Evolutionary conservation across 2,797 vertebrate genomes (phyloP).

Genomic region (Mastacembelus armatus): DNA sequence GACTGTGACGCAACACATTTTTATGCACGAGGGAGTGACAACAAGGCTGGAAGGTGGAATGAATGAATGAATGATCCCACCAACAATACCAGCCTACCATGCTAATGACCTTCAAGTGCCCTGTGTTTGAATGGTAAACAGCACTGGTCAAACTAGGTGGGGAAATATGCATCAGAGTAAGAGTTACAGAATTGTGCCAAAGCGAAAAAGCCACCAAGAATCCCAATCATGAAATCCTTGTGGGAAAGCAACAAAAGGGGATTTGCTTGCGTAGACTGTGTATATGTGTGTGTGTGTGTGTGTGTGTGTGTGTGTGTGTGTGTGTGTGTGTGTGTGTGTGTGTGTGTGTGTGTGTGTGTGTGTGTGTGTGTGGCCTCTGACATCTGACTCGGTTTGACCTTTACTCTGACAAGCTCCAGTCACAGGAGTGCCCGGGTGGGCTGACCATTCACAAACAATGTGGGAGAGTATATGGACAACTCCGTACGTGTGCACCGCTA

Average conservation of each 20-base stretch:
- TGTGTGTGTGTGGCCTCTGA: constrained; percentile 62
- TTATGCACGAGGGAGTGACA: constrained; percentile 41
- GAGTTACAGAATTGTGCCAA: constrained; percentile 6
- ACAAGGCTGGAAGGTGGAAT: constrained; percentile 14
- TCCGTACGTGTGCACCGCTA: constrained; percentile 29
- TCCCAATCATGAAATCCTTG: constrained; percentile 44
- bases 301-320: constrained; percentile 4
- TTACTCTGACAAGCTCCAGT: constrained; percentile 47
- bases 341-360: constrained; percentile 1
- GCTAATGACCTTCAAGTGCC: constrained; percentile 24
- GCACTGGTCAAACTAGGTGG: background rate
- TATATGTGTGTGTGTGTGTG: constrained; percentile 23
- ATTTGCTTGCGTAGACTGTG: constrained; percentile 49
- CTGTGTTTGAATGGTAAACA: constrained; percentile 14
- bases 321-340: constrained; percentile 3
- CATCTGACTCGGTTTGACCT: constrained; percentile 63
- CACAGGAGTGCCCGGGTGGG: constrained; percentile 61
- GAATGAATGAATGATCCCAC: constrained; percentile 32
- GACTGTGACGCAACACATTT: constrained; percentile 26
- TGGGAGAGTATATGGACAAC: constrained; percentile 34
- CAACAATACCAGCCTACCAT: constrained; percentile 9
- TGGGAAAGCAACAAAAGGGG: constrained; percentile 29
- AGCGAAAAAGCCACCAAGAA: constrained; percentile 22
- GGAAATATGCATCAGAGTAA: background rate
- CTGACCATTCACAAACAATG: constrained; percentile 63